Evolutionary conservation across 1,140 invertebrate species (phyloP).

Genomic region (Nixonia krombeini): DNA sequence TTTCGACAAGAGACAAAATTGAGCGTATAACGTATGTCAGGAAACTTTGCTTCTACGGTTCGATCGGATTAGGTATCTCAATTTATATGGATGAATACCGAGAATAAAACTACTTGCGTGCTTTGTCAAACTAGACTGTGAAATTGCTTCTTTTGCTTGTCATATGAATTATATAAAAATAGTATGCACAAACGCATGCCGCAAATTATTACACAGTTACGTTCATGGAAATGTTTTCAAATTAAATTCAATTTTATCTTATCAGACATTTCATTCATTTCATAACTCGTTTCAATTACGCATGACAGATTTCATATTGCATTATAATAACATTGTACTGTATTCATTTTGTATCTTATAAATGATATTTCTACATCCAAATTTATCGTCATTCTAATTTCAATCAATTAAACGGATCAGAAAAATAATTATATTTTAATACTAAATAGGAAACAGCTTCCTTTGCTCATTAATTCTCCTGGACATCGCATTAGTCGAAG

Average conservation of each 20-base stretch:
- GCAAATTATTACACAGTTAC: constrained; percentile 36
- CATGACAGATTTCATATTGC: too few relatives aligned
- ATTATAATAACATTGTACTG: too few relatives aligned
- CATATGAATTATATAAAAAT: constrained; percentile 35
- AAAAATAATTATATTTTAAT: too few relatives aligned
- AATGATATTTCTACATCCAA: too few relatives aligned
- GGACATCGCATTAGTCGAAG: too few relatives aligned
- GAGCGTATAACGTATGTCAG: not conserved
- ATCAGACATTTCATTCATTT: constrained; percentile 6
- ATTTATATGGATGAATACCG: constrained; percentile 43
- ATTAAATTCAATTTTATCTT: constrained; percentile 23
- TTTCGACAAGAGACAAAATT: too few relatives aligned
- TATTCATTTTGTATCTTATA: too few relatives aligned
- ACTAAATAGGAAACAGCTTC: too few relatives aligned
- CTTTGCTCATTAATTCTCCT: too few relatives aligned
- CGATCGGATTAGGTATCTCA: constrained; percentile 34
- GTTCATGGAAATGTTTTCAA: constrained; percentile 20
- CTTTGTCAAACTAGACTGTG: constrained; percentile 42
- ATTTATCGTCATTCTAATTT: too few relatives aligned
- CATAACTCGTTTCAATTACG: too few relatives aligned
- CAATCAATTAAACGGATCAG: too few relatives aligned
- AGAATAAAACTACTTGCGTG: constrained; percentile 52
- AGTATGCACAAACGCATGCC: constrained; percentile 35
- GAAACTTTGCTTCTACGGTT: constrained; percentile 33
- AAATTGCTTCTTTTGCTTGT: constrained; percentile 36